Evolutionary conservation across 2,888 invertebrate genomes (phyloP), one percentile per base, ranked within the genome.

Genomic region (Baronia brevicornis): DNA sequence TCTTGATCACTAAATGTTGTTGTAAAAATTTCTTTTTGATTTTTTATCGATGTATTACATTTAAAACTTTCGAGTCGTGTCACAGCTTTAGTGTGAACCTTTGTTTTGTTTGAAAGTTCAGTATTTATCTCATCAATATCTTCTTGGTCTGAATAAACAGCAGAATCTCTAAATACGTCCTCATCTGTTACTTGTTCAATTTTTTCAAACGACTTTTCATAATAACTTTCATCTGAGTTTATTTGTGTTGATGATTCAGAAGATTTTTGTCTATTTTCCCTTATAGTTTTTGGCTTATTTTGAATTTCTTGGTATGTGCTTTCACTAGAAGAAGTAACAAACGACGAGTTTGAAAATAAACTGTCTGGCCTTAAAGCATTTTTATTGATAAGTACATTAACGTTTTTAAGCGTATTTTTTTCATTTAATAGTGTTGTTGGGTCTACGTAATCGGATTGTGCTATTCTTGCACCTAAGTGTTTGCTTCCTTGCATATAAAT

Each of bases 371-470:
- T 63, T 3, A 86, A 54, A 6, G 85, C 60, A 78, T 46, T 90
- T 87, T 66, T 88, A 64, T 80, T 91, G 69, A 84, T 91, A 79
- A 82, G 87, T 77, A 73, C 86, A 84, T 74, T 91, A 61, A 59
- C 86, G 78, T 59, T 89, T 57, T 72, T 82, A 22, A 70, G 52
- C 5, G 80, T 69, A 3, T 84, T 74, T 47, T 68, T 77, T 36
- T 80, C 78, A 20, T 44, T 66, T 21, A 88, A 87, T 9, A 94
- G 74, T 8, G 91, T 89, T 28, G 89, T 88, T 0, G 95, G 94
- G 62, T 95, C 93, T 0, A 91, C 93, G 52, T 95, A 95, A 60
- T 95, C 95, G 0, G 93, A 90, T 47, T 93, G 90, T 1, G 96
- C 96, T 60, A 96, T 94, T 43, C 95, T 89, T 20, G 95, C 95